Percentiles rank a stretch among this genome's conserved stretches.
These are phyloP conservation scores for Camponotus pennsylvanicus DNA, from an alignment of 1,140 invertebrate species.

Conservation along the genomic window DNA sequence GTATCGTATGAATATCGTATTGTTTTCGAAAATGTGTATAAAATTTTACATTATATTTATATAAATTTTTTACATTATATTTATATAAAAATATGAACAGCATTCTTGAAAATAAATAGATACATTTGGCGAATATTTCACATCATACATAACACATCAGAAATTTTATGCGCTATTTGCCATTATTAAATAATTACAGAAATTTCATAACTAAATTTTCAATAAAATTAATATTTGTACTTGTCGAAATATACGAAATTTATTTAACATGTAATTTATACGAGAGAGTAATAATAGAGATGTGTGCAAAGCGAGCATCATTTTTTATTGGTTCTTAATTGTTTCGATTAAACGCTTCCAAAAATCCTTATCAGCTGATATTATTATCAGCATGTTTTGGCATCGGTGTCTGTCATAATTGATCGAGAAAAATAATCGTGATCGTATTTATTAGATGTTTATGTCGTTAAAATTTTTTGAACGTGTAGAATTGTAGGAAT, in stretches of 20 bases:
- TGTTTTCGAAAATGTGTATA: neutral
- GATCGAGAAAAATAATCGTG: neutral
- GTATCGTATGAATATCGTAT: too few species aligned
- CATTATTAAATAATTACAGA: too few species aligned
- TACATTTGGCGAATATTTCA: neutral
- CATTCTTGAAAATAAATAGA: neutral
- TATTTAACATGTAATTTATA: too few species aligned
- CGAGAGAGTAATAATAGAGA: too few species aligned
- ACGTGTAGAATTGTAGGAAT: slow-evolving; percentile 17
- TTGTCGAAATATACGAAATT: neutral
- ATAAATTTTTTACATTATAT: neutral
- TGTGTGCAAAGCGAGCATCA: neutral
- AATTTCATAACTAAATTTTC: too few species aligned
- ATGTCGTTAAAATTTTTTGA: neutral
- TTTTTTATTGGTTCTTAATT: neutral
- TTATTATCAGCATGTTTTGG: neutral
- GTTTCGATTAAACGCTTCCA: too few species aligned
- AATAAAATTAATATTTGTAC: too few species aligned
- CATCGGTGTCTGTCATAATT: neutral
- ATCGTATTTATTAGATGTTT: neutral
- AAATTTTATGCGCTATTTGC: too few species aligned
- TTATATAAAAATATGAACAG: neutral
- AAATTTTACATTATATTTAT: neutral
- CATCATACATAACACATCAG: neutral
- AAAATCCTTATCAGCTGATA: too few species aligned